Base-by-base conservation (phyloP, 2,888 invertebrate genomes). In the Epinotia demarniana region DNA sequence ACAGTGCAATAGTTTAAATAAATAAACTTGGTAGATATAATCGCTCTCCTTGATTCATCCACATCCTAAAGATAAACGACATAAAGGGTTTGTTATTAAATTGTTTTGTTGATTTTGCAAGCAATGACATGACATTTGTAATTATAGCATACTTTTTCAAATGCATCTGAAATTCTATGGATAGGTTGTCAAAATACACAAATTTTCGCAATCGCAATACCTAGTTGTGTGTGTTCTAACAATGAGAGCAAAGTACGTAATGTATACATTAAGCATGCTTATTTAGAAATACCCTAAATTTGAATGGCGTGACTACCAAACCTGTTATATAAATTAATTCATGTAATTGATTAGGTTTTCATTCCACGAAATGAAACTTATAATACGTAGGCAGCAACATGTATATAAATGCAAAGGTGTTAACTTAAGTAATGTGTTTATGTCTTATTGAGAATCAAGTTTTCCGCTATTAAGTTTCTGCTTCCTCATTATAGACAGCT, bases 351-450 rank as follows among this genome's bases (percentile, higher is more conserved):
- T 60, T 16, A 5, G 12, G 8, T 13, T 73, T 67, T 67, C 46
- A 60, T 46, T 60, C 23, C 49, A 23, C 57, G 62, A 73, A 55
- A 67, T 9, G 46, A 57, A 57, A 62, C 62, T 49, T 19, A 11
- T 64, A 53, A 12, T 19, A 39, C 39, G 62, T 71, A 63, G 71
- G 55, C 39, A 63, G 19, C 16, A 68, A 58, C 58, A 58, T 43
- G 16, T 23, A 43, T 23, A 43, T 67, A 67, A 55, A 39, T 23
- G 39, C 12, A n/a, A 69, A 69, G 46, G 69, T 60, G 69, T 69
- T 60, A 58, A 69, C 23, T 69, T 69, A 46, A 60, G 58, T 43
- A 69, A 69, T 60, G 69, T 46, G n/a, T 27, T 60, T n/a, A 69
- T 43, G 23, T 11, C 69, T 60, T 46, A 69, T 43, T 27, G 16